These are phyloP conservation scores for Hybognathus amarus DNA, from an alignment of 2,797 vertebrate genomes.

Conservation along the genomic window DNA sequence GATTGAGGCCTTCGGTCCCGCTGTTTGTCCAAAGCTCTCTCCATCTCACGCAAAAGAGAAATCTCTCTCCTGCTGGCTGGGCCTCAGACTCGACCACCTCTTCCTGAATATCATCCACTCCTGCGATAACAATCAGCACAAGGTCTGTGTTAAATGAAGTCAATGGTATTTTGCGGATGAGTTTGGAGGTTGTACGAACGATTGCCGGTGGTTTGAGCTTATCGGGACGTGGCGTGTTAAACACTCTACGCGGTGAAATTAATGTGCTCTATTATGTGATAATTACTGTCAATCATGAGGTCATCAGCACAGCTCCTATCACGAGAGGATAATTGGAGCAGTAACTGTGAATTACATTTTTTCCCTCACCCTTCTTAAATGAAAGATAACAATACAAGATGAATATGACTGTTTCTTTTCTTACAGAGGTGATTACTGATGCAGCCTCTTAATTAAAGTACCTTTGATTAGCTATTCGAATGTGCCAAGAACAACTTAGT, in stretches of 20 bases:
- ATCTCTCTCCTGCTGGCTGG: conserved; percentile 61
- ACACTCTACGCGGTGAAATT: conserved; percentile 52
- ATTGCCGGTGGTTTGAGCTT: conserved; percentile 61
- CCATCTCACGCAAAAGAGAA: conserved; percentile 54
- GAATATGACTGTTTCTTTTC: conserved; percentile 49
- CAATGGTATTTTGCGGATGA: conserved; percentile 56
- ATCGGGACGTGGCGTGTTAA: conserved; percentile 58
- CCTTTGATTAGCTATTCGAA: conserved; percentile 47
- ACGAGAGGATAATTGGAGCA: conserved; percentile 64
- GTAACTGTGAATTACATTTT: conserved; percentile 60
- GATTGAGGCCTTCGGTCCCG: conserved; percentile 57
- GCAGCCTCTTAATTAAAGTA: conserved; percentile 50
- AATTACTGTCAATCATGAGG: conserved; percentile 63
- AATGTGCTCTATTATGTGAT: conserved; percentile 59
- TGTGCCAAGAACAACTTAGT: conserved; percentile 14
- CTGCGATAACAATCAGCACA: conserved; percentile 55
- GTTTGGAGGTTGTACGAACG: conserved; percentile 53
- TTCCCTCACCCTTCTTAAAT: conserved; percentile 50
- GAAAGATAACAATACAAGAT: conserved; percentile 58
- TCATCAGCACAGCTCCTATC: conserved; percentile 62
- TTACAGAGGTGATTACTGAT: conserved; percentile 43
- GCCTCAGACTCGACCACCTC: conserved; percentile 50
- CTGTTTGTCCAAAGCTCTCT: conserved; percentile 58
- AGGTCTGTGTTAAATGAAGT: conserved; percentile 60
- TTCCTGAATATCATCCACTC: conserved; percentile 50